Percentiles rank a stretch among this genome's conserved stretches.
phyloP scores from a whole-genome alignment of 2,888 invertebrate species.

The Rhopalosiphum nymphaeae region DNA sequence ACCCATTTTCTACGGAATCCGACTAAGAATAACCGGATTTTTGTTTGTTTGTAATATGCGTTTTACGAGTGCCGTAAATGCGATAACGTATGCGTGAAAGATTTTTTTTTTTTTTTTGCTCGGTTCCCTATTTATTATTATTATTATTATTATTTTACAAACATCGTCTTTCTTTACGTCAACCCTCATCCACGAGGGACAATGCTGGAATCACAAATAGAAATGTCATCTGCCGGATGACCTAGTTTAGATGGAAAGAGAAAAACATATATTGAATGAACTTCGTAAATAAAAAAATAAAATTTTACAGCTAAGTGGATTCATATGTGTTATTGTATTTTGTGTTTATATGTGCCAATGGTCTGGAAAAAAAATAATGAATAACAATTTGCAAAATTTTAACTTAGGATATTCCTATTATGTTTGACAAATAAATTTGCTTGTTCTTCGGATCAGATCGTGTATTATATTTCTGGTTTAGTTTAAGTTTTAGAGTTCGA shows the following conservation, averaged over 20 bases:
- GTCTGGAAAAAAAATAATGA: not conserved
- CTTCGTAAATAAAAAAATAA: not conserved
- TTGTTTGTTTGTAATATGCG: not conserved
- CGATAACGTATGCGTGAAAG: not conserved
- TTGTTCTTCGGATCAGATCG: not conserved
- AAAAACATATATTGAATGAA: not conserved
- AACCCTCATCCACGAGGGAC: not conserved
- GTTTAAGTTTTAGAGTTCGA: not conserved
- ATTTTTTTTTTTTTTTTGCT: not conserved
- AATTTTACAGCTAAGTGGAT: not conserved
- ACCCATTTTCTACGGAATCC: not conserved
- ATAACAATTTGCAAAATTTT: not conserved
- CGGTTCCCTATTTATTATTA: not conserved
- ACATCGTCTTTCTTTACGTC: constrained; percentile 23
- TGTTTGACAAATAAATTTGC: not conserved
- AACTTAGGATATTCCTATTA: not conserved
- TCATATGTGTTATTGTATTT: not conserved
- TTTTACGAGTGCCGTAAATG: not conserved
- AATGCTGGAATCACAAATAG: constrained; percentile 14
- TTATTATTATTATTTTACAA: constrained; percentile 7
- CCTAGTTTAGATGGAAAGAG: not conserved
- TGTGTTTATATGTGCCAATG: not conserved
- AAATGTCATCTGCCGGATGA: constrained; percentile 20
- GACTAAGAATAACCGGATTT: not conserved
- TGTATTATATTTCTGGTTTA: not conserved